A percentile compares a stretch with the other conserved stretches of the same genome.
Conservation (phyloP, 2,797 vertebrate species). For the Crenuchus spilurus region DNA sequence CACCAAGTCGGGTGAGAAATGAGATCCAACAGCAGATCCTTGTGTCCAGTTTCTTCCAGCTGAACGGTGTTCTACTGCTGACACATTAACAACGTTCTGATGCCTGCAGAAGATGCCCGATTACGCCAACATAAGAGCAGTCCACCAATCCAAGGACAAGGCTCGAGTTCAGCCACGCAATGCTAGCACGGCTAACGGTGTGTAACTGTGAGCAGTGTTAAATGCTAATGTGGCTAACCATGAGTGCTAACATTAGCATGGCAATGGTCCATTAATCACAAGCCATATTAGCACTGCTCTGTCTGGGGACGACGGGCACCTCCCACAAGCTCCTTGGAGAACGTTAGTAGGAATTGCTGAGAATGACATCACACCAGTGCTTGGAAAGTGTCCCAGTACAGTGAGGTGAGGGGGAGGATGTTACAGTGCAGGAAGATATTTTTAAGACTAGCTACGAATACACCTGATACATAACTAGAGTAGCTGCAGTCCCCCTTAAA, state of each 20-base stretch:
- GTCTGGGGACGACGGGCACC: neutral
- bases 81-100: neutral
- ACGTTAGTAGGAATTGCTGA: conserved; percentile 18
- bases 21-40: neutral
- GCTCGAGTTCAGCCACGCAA: neutral
- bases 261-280: neutral
- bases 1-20: conserved; percentile 33
- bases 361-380: conserved; percentile 41
- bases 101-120: neutral
- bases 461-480: conserved; percentile 55
- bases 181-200: neutral
- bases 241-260: neutral
- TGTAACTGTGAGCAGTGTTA: too few species aligned
- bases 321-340: conserved; percentile 3
- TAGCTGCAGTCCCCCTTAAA: conserved; percentile 58
- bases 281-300: neutral
- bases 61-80: conserved; percentile 64
- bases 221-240: neutral
- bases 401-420: conserved; percentile 10
- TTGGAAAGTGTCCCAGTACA: conserved; percentile 44
- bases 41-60: conserved; percentile 21
- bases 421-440: conserved; percentile 55
- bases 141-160: too few species aligned
- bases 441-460: conserved; percentile 57
- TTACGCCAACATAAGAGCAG: neutral